These are phyloP conservation scores for Abscondita cerata DNA, from an alignment of 2,888 invertebrate species.

Conservation along the genomic window DNA sequence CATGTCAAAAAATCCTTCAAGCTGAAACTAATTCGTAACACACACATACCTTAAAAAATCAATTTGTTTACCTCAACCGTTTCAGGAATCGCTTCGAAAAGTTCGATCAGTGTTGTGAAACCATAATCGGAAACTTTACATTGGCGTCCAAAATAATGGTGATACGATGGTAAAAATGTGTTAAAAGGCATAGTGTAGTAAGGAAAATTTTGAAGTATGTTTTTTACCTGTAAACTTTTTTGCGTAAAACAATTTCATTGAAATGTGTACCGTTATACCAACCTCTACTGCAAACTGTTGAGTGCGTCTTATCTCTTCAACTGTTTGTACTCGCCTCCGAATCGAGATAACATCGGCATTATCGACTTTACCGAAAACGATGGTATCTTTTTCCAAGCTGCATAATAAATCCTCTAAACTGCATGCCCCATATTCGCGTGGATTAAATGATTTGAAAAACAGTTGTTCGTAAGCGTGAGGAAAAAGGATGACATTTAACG, in stretches of 20 bases:
- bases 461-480: conserved; percentile 61
- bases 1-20: conserved; percentile 66
- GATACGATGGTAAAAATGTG: conserved; percentile 94
- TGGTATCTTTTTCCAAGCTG: conserved; percentile 74
- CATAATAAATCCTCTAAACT: conserved; percentile 80
- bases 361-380: conserved; percentile 65
- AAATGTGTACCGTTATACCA: conserved; percentile 40
- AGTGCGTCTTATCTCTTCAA: conserved; percentile 82
- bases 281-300: conserved; percentile 86
- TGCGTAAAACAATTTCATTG: too few relatives aligned
- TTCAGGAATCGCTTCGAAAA: conserved; percentile 90
- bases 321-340: conserved; percentile 85
- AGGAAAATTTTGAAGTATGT: conserved; percentile 85
- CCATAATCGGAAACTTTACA: conserved; percentile 93
- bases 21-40: conserved; percentile 50
- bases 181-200: conserved; percentile 89
- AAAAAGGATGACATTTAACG: conserved; percentile 74
- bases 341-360: conserved; percentile 73
- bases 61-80: conserved; percentile 67
- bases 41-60: background rate
- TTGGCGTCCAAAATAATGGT: conserved; percentile 93
- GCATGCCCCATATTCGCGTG: conserved; percentile 89
- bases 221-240: conserved; percentile 60
- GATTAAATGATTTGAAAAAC: conserved; percentile 64
- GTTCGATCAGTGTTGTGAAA: conserved; percentile 88